Conservation (phyloP, 2,888 invertebrate genomes). For the Lypha dubia region DNA sequence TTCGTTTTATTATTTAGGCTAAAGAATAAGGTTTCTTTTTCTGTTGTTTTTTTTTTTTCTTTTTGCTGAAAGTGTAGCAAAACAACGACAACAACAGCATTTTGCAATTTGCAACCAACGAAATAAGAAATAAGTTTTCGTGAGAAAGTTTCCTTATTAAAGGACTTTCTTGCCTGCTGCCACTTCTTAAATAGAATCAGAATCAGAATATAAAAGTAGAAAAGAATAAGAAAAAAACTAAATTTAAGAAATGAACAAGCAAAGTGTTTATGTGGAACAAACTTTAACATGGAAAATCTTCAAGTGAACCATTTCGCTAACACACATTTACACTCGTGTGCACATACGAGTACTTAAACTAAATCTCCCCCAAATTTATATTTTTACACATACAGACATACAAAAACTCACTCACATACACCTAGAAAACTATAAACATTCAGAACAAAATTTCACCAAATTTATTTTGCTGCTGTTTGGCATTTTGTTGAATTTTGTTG, state of each 20-base stretch:
- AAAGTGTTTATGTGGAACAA: constrained; percentile 41
- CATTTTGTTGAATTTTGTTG: constrained; percentile 21
- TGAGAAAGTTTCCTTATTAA: constrained; percentile 65
- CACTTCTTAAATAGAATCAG: constrained; percentile 5
- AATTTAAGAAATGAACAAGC: constrained; percentile 41
- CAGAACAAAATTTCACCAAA: constrained; percentile 21
- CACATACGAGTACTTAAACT: not conserved
- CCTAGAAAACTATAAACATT: not conserved
- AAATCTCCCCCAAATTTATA: constrained; percentile 13
- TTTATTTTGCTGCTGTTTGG: constrained; percentile 50
- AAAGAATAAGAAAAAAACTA: constrained; percentile 25
- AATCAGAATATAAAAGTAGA: constrained; percentile 39
- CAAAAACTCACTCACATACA: not conserved
- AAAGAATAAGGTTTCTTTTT: constrained; percentile 18
- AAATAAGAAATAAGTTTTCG: constrained; percentile 52
- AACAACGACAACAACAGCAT: constrained; percentile 1
- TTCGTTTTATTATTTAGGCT: constrained; percentile 40
- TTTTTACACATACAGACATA: not conserved
- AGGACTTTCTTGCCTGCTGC: constrained; percentile 57
- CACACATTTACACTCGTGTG: not conserved
- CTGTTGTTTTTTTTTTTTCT: too few species aligned
- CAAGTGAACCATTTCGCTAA: constrained; percentile 21
- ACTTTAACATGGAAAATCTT: constrained; percentile 42
- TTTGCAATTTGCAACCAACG: constrained; percentile 49
- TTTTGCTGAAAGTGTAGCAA: not conserved